phyloP scores from a whole-genome alignment of 2,888 invertebrate genomes.

The Ceraclea dissimilis region DNA sequence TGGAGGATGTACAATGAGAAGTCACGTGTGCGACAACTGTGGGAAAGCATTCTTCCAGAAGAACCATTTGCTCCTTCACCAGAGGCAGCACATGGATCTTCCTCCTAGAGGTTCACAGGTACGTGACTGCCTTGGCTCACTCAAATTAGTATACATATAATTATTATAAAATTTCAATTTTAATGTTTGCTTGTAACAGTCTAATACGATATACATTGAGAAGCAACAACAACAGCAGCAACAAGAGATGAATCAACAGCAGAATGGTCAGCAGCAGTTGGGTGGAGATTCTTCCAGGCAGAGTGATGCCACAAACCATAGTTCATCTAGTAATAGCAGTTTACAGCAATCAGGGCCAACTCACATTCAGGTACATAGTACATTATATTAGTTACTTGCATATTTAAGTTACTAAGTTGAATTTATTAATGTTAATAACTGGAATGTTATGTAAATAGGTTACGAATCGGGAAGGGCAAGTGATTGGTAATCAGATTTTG shows the following conservation, averaged over 20 bases:
- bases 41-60: constrained; percentile 83
- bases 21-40: constrained; percentile 72
- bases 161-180: not conserved
- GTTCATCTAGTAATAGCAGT: constrained; percentile 18
- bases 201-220: constrained; percentile 29
- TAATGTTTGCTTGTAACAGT: not conserved
- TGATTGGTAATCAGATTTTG: constrained; percentile 48
- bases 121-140: constrained; percentile 5
- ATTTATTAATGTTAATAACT: too few species aligned
- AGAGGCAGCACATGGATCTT: constrained; percentile 70
- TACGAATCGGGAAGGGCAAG: constrained; percentile 45
- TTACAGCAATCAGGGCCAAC: constrained; percentile 23
- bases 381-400: not conserved
- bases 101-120: constrained; percentile 38
- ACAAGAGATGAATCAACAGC: constrained; percentile 35
- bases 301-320: constrained; percentile 21
- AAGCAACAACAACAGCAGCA: constrained; percentile 38
- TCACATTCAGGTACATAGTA: constrained; percentile 21
- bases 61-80: constrained; percentile 74
- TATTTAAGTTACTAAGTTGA: too few species aligned
- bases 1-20: constrained; percentile 70
- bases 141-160: too few species aligned
- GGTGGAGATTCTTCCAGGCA: constrained; percentile 20
- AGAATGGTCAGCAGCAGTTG: constrained; percentile 25
- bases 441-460: constrained; percentile 33